Base-by-base conservation (phyloP, 2,888 invertebrate genomes). In the Smittia aterrima region DNA sequence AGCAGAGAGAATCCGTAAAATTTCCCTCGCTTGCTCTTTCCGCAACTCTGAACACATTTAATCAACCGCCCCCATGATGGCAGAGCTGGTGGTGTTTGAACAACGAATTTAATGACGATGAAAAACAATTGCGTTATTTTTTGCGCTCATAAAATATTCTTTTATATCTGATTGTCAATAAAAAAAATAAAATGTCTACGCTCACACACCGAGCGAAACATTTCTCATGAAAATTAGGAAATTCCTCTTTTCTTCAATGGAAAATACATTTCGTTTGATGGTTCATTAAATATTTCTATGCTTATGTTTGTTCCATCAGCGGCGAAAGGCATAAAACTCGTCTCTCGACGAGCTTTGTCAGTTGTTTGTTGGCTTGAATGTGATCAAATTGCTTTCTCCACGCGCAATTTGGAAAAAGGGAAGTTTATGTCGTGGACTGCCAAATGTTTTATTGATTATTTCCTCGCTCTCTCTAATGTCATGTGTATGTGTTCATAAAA, bases 281-380 rank as follows among this genome's bases (percentile, higher is more conserved):
- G 72, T 72, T 72, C 72, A 72, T 72, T 72, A 72, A 72, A 72
- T 72, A 72, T 72, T 72, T 70, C 25, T 70, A 47, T 68, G 68
- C 16, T 40, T 32, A 13, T 68, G 58, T 47, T n/a, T 47, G 47
- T 68, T 32, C 32, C 13, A 11, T 16, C 27, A 25, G 25, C n/a
- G 32, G 66, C 66, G 40, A 13, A 25, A n/a, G 27, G 27, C 27
- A 25, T 58, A n/a, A 22, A 58, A 18, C 3, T n/a, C 9, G 18
- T n/a, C 18, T 47, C 11, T 22, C 58, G 3, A 58, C 47, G 58
- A 58, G 58, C n/a, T 6, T 22, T 22, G 58, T 58, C 22, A 58
- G 7, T 58, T 58, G 58, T 18, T 58, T n/a, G n/a, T 58, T 58
- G 22, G 58, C 58, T 18, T 13, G n/a, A 18, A 58, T 22, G 22